Conservation (phyloP, 2,797 vertebrate genomes). For the Argyrosomus regius region DNA sequence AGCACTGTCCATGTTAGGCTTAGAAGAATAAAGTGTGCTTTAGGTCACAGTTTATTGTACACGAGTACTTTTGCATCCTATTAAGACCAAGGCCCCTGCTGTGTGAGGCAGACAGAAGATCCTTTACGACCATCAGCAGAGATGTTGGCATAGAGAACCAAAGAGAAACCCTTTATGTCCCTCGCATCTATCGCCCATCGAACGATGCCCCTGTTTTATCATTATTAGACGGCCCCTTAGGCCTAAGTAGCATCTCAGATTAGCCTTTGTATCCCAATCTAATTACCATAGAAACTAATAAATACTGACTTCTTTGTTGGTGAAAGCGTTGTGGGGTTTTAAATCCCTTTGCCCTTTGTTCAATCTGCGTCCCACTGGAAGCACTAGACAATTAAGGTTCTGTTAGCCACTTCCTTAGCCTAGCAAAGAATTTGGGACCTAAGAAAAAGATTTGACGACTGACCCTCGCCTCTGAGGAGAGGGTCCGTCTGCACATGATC, state of each 20-base stretch:
- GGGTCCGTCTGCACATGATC: slow-evolving; percentile 58
- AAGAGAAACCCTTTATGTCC: slow-evolving; percentile 67
- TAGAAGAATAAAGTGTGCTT: slow-evolving; percentile 28
- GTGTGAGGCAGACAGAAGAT: slow-evolving; percentile 34
- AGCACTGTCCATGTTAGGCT: slow-evolving; percentile 48
- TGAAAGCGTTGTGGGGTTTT: slow-evolving; percentile 52
- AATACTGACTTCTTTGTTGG: slow-evolving; percentile 27
- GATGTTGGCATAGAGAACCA: slow-evolving; percentile 64
- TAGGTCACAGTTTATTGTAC: slow-evolving; percentile 24
- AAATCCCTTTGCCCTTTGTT: slow-evolving; percentile 44
- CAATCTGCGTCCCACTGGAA: slow-evolving; percentile 57
- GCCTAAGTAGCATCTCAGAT: slow-evolving; percentile 51
- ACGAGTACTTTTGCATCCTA: slow-evolving; percentile 28
- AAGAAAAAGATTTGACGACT: slow-evolving; percentile 48
- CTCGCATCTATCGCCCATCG: slow-evolving; percentile 21
- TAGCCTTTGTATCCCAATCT: slow-evolving; percentile 38
- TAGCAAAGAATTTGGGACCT: slow-evolving; percentile 51
- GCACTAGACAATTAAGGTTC: slow-evolving; percentile 66
- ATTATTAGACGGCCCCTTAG: slow-evolving; percentile 10
- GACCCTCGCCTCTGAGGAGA: slow-evolving; percentile 63
- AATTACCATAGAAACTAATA: slow-evolving; percentile 25
- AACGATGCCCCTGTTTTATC: slow-evolving; percentile 21
- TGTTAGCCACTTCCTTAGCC: slow-evolving; percentile 52
- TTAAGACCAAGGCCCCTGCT: slow-evolving; percentile 15
- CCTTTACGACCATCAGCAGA: slow-evolving; percentile 29